phyloP scores from a whole-genome alignment of 2,888 invertebrate genomes.

The Exephanes ischioxanthus region DNA sequence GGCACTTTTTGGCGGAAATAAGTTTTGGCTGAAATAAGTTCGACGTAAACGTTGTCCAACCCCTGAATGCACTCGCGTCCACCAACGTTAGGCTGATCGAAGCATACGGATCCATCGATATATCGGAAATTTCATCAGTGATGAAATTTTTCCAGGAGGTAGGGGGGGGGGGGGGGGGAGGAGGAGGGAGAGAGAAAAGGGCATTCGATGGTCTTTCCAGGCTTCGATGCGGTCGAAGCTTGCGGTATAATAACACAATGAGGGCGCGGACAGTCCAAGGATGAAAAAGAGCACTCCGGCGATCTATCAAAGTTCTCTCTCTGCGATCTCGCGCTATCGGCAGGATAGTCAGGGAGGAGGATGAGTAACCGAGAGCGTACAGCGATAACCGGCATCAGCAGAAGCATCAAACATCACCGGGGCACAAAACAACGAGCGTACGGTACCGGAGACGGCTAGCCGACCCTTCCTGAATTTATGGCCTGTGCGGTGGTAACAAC shows the following conservation, averaged over 20 bases:
- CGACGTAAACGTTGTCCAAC: neutral
- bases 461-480: conserved; percentile 69
- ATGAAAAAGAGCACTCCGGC: conserved; percentile 22
- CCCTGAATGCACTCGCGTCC: conserved; percentile 9
- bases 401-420: conserved; percentile 51
- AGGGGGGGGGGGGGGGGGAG: too few relatives aligned
- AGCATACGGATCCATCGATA: conserved; percentile 17
- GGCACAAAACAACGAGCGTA: conserved; percentile 35
- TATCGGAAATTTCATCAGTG: neutral
- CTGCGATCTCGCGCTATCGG: conserved; percentile 42
- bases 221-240: neutral
- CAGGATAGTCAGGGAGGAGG: conserved; percentile 30
- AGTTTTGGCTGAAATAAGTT: neutral
- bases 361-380: conserved; percentile 36
- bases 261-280: neutral
- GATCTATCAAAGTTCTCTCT: conserved; percentile 54
- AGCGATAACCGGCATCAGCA: conserved; percentile 49
- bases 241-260: neutral
- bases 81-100: neutral
- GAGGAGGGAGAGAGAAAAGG: neutral
- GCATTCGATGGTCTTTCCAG: neutral
- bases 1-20: neutral
- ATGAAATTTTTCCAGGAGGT: neutral
- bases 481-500: conserved; percentile 65
- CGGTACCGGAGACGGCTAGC: conserved; percentile 62